phyloP scores from a whole-genome alignment of 2,797 vertebrate genomes.

The Spinus olivaceus region DNA sequence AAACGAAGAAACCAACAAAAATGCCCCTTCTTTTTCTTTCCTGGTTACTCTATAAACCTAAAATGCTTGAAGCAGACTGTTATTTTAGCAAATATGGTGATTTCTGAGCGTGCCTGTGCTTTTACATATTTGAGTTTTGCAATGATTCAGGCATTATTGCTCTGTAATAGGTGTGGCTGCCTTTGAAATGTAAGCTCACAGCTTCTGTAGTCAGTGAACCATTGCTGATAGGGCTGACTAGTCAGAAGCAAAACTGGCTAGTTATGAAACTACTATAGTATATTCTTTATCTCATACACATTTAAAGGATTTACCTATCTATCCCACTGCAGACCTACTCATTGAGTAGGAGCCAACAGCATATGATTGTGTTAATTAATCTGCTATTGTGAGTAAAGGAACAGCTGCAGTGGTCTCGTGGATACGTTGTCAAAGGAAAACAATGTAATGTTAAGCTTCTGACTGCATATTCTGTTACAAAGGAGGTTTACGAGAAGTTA shows the following conservation, averaged over 20 bases:
- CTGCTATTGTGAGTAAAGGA: constrained; percentile 99
- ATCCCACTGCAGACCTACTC: constrained; percentile 96
- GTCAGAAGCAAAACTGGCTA: constrained; percentile 85
- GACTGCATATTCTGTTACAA: constrained; percentile 98
- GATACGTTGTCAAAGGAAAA: constrained; percentile 99
- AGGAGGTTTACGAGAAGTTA: constrained; percentile 92
- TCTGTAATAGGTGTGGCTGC: constrained; percentile 72
- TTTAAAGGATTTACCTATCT: constrained; percentile 99
- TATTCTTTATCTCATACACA: constrained; percentile 90
- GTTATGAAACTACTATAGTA: constrained; percentile 86
- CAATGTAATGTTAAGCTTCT: constrained; percentile 98
- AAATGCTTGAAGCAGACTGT: constrained; percentile 66
- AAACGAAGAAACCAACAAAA: constrained; percentile 17
- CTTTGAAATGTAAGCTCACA: constrained; percentile 72
- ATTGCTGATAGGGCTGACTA: constrained; percentile 83
- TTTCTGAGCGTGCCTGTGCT: constrained; percentile 67
- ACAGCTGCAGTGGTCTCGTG: constrained; percentile 97
- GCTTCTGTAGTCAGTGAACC: constrained; percentile 78
- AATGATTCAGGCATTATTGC: constrained; percentile 66
- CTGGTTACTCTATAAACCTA: constrained; percentile 31
- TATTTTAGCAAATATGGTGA: constrained; percentile 71
- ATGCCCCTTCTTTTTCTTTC: neutral
- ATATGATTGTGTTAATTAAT: constrained; percentile 99
- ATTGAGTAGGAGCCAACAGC: constrained; percentile 98
- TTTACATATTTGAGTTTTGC: constrained; percentile 64